Evolutionary conservation across 2,888 invertebrate genomes (phyloP), one percentile per base, ranked within the genome.

Genomic region (Oxycera nigricornis): DNA sequence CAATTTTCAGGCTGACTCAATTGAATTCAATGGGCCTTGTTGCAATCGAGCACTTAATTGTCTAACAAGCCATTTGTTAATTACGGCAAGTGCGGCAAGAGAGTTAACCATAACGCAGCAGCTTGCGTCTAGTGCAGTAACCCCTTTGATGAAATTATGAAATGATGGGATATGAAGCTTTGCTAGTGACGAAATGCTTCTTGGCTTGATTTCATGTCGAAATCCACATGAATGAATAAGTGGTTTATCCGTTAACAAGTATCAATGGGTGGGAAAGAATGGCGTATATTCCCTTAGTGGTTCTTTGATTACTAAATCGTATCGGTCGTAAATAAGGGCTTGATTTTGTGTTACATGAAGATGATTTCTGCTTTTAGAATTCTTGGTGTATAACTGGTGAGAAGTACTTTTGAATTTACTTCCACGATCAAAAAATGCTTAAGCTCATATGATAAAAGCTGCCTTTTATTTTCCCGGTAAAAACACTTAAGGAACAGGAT

Each of bases 11-110:
- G 14, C 7, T 61, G 46, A 46, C 50, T 50, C 24, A 50, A 68
- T 68, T 35, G 67, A 28, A 68, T 46, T 22, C 22, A 68, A 68
- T 68, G 67, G 41, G 65, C 28, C 28, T 46, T 17, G 24, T 50
- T 30, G 67, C 28, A 68, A 68, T 68, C 50, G 67, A 68, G 67
- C 28, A 68, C 67, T 68, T 68, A 68, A 68, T 68, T 68, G 67
- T 68, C 67, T 46, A 50, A 68, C 67, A 68, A 68, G 67, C 46
- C 30, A 68, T 46, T 68, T 28, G 46, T 68, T 68, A 68, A 50
- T 68, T 68, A 46, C 46, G 17, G 67, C 67, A 26, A 26, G 6
- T 68, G 28, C 46, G 17, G 67, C 67, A 26, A 26, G 6, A 65
- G 50, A 46, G 2, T 61, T 11, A 7, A 1, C n/a, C 2, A 11